Evolutionary conservation across 2,797 vertebrate species (phyloP).

Genomic region (Cyprinella venusta): DNA sequence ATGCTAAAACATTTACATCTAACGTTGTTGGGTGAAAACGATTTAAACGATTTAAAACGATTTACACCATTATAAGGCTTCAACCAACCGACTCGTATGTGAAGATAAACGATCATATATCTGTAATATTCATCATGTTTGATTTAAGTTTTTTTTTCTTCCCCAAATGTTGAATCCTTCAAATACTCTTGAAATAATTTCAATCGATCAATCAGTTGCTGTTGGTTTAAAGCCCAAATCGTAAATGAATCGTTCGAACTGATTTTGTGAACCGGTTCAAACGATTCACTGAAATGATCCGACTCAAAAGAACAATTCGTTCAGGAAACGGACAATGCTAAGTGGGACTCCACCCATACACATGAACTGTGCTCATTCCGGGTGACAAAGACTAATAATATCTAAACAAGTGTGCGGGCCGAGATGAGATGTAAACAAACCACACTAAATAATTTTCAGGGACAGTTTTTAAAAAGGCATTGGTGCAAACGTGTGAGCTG

Average conservation of each 20-base stretch:
- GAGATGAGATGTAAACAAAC: neutral
- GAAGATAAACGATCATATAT: neutral
- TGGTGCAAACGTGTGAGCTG: neutral
- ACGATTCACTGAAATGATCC: neutral
- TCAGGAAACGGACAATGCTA: neutral
- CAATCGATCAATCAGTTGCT: neutral
- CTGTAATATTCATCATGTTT: neutral
- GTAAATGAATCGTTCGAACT: neutral
- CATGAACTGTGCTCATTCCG: constrained; percentile 8
- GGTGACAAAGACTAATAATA: neutral
- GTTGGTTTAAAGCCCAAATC: neutral
- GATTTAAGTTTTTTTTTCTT: neutral
- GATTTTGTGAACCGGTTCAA: neutral
- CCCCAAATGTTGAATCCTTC: neutral
- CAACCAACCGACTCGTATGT: neutral
- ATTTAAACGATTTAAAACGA: no score
- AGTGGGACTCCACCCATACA: constrained; percentile 40
- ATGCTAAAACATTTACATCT: neutral
- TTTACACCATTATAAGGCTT: neutral
- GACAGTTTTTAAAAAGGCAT: neutral
- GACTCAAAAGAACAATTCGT: neutral
- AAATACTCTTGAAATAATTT: neutral
- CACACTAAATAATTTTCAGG: neutral
- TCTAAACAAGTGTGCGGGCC: neutral
- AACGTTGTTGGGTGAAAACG: neutral